A percentile compares a stretch with the other conserved stretches of the same genome.
Conservation (phyloP, 1,140 invertebrate species). For the Acromyrmex charruanus region DNA sequence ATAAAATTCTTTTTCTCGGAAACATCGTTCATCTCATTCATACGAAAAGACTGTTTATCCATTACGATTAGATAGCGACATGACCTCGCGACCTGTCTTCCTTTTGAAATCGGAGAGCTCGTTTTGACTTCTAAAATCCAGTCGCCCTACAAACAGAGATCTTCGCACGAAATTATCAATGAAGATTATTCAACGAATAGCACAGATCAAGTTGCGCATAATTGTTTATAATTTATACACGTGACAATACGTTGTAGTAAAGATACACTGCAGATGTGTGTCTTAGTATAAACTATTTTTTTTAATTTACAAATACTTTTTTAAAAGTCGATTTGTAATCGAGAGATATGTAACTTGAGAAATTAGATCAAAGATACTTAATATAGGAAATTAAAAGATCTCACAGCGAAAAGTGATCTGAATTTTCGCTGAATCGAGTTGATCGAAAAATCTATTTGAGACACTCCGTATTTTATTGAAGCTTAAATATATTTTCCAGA, state of each 20-base stretch:
- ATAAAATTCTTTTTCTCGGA: slow-evolving; percentile 44
- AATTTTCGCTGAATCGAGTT: not conserved
- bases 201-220: not conserved
- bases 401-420: not conserved
- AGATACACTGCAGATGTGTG: not conserved
- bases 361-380: not conserved
- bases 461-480: slow-evolving; percentile 10
- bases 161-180: not conserved
- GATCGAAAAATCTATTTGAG: not conserved
- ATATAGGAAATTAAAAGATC: not conserved
- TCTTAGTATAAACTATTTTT: not conserved
- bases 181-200: slow-evolving; percentile 10
- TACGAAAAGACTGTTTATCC: slow-evolving; percentile 81
- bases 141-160: slow-evolving; percentile 25
- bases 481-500: slow-evolving; percentile 46
- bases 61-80: slow-evolving; percentile 82
- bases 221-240: not conserved
- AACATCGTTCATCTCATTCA: slow-evolving; percentile 80
- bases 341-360: not conserved
- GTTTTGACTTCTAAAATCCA: slow-evolving; percentile 72
- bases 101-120: slow-evolving; percentile 71
- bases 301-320: not conserved
- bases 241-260: not conserved
- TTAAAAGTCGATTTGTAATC: not conserved
- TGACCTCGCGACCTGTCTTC: slow-evolving; percentile 82